Evolutionary conservation across 2,113 vertebrate species (phyloP).

Genomic region (Takifugu flavidus): DNA sequence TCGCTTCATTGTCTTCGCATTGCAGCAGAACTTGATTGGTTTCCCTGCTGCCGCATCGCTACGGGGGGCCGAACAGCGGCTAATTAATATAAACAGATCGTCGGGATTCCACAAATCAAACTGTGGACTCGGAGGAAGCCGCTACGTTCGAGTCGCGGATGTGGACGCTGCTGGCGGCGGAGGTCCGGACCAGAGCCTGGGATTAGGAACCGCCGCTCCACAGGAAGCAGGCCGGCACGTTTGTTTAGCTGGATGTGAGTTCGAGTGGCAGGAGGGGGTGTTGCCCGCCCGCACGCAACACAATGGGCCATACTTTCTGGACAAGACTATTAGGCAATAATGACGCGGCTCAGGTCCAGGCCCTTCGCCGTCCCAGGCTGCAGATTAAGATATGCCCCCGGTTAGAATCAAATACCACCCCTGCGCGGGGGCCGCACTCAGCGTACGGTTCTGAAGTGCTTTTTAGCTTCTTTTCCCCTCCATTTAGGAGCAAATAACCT

Average conservation of each 20-base stretch:
- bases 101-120: conserved; percentile 74
- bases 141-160: conserved; percentile 72
- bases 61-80: conserved; percentile 44
- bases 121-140: conserved; percentile 75
- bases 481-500: conserved; percentile 13
- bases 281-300: conserved; percentile 71
- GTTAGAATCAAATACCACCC: conserved; percentile 66
- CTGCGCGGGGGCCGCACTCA: conserved; percentile 32
- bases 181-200: conserved; percentile 75
- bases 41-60: conserved; percentile 45
- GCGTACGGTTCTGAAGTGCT: conserved; percentile 24
- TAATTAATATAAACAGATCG: conserved; percentile 70
- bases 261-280: conserved; percentile 73
- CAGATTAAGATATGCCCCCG: conserved; percentile 69
- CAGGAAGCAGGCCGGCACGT: conserved; percentile 72
- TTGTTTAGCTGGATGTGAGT: conserved; percentile 80
- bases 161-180: conserved; percentile 76
- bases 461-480: not conserved
- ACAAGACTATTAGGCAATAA: conserved; percentile 77
- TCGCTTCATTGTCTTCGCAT: conserved; percentile 61
- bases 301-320: conserved; percentile 76
- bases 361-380: conserved; percentile 58
- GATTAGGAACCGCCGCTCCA: conserved; percentile 73
- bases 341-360: conserved; percentile 71
- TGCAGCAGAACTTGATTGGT: conserved; percentile 49